phyloP scores from a whole-genome alignment of 2,113 vertebrate species.

The Chunga burmeisteri region DNA sequence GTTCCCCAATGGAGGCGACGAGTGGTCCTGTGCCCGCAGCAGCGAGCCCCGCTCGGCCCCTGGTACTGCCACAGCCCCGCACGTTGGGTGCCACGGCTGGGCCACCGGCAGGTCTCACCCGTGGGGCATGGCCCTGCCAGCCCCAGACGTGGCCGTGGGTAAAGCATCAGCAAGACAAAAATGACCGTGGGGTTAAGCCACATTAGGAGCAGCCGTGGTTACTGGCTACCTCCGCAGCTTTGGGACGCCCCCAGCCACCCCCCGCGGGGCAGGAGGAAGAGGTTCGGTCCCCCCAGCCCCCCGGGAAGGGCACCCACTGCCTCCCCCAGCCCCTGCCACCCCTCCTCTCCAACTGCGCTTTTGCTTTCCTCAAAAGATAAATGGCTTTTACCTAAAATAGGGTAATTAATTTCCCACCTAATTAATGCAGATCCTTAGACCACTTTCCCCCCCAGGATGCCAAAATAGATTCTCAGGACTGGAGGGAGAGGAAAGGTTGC shows the following conservation, averaged over 20 bases:
- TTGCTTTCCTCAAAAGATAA: slow-evolving; percentile 6
- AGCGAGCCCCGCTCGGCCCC: neutral
- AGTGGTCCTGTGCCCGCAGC: accelerated
- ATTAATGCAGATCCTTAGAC: slow-evolving; percentile 57
- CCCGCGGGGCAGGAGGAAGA: neutral
- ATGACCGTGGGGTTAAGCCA: accelerated
- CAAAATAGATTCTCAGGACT: slow-evolving; percentile 50
- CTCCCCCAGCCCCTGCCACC: neutral
- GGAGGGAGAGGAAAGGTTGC: slow-evolving; percentile 55
- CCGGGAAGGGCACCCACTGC: neutral
- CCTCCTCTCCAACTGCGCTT: neutral
- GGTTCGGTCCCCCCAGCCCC: accelerated
- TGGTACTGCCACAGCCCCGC: accelerated
- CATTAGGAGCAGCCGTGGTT: neutral
- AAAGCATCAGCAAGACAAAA: neutral
- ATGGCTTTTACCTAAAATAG: slow-evolving; percentile 43
- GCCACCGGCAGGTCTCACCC: accelerated
- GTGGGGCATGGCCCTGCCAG: accelerated
- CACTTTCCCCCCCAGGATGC: slow-evolving; percentile 28
- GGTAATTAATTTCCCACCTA: slow-evolving; percentile 66
- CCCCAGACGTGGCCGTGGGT: accelerated
- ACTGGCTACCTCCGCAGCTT: neutral
- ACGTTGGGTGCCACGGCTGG: neutral
- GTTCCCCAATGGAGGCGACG: accelerated
- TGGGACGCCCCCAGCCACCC: neutral